phyloP scores from a whole-genome alignment of 2,888 invertebrate genomes.

The Synanthedon tipuliformis region DNA sequence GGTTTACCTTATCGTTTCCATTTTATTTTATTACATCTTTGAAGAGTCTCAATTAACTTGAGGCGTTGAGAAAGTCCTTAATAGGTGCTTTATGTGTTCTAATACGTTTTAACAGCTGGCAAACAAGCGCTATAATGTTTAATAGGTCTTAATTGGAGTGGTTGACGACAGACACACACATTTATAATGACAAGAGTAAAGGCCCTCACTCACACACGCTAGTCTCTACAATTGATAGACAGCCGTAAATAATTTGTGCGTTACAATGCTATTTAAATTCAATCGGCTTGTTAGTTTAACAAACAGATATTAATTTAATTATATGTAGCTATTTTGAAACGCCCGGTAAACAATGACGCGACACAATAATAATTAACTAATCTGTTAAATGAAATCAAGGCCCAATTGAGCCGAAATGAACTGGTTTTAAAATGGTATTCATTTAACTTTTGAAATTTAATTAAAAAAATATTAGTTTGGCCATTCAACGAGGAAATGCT shows the following conservation, averaged over 20 bases:
- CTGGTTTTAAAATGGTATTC: too few species aligned
- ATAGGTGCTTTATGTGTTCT: constrained; percentile 44
- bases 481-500: too few species aligned
- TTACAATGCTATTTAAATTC: constrained; percentile 7
- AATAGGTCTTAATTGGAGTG: constrained; percentile 53
- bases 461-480: too few species aligned
- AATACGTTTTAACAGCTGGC: constrained; percentile 35
- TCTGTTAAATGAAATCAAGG: too few species aligned
- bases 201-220: neutral
- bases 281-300: constrained; percentile 3
- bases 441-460: too few species aligned
- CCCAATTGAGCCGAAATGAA: too few species aligned
- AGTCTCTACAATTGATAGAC: constrained; percentile 13
- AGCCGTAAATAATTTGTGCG: constrained; percentile 19
- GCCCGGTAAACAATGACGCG: too few species aligned
- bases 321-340: neutral
- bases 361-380: too few species aligned
- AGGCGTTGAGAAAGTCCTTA: constrained; percentile 42
- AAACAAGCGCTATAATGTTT: constrained; percentile 37
- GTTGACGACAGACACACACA: constrained; percentile 5
- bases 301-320: constrained; percentile 3
- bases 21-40: neutral
- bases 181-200: too few species aligned
- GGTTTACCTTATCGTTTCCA: too few species aligned
- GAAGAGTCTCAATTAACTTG: constrained; percentile 22